These are phyloP conservation scores for Hybos culiciformis DNA, from an alignment of 2,888 invertebrate species.

Conservation along the genomic window DNA sequence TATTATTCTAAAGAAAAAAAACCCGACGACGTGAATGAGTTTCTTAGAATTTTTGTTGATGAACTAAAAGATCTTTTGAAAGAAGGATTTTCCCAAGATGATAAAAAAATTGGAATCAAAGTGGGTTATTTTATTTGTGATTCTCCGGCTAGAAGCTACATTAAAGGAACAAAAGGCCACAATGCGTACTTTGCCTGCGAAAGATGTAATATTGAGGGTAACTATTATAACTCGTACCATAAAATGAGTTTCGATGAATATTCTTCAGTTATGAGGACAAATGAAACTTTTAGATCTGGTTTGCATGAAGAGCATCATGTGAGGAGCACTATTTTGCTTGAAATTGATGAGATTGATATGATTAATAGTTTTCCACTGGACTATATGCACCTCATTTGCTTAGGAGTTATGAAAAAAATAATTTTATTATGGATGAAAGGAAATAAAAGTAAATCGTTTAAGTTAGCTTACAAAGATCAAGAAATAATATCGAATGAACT, in stretches of 20 bases:
- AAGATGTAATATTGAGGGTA: conserved; percentile 4
- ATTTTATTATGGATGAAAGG: neutral
- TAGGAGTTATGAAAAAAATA: conserved; percentile 4
- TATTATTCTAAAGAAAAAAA: conserved; percentile 4
- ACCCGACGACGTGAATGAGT: neutral
- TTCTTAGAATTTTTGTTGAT: neutral
- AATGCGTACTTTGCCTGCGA: conserved; percentile 5
- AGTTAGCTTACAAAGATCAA: too few relatives aligned
- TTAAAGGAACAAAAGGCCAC: conserved; percentile 4
- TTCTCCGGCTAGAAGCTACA: conserved; percentile 3
- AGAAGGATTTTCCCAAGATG: neutral
- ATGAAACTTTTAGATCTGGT: conserved; percentile 3
- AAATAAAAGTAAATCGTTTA: too few relatives aligned
- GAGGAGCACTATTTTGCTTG: conserved; percentile 1
- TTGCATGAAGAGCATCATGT: neutral
- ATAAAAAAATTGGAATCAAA: neutral
- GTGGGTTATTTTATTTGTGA: conserved; percentile 1
- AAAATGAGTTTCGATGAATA: neutral
- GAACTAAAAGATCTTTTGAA: neutral
- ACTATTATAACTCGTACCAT: neutral
- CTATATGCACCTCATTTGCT: conserved; percentile 6
- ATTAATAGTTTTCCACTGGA: conserved; percentile 4
- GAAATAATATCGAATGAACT: too few relatives aligned
- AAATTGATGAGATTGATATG: conserved; percentile 4
- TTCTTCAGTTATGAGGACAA: neutral